Conservation (phyloP, 2,797 vertebrate species). For the Limnodromus scolopaceus region DNA sequence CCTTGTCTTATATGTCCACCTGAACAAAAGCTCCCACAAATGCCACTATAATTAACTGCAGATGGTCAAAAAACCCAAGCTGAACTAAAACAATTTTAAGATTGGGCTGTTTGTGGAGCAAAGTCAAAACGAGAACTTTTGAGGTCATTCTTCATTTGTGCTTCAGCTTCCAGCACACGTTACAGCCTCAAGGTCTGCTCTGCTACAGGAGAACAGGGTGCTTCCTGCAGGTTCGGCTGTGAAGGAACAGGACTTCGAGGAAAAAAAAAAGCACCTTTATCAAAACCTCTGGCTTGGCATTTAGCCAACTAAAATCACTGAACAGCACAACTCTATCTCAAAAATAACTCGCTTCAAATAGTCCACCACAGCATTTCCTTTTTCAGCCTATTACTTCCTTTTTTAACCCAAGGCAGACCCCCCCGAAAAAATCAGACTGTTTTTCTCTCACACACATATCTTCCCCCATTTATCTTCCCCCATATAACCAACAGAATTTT, state of each 20-base stretch:
- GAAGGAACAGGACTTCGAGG: not conserved
- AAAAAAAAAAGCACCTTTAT: not conserved
- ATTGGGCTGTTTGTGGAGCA: not conserved
- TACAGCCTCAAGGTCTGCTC: not conserved
- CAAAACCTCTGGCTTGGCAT: not conserved
- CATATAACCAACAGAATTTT: not conserved
- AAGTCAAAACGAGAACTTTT: not conserved
- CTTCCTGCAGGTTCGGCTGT: not conserved
- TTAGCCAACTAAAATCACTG: not conserved
- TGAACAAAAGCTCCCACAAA: not conserved
- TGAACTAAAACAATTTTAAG: not conserved
- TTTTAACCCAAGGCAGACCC: not conserved
- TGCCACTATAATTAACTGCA: not conserved
- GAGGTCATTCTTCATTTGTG: not conserved
- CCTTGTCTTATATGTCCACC: not conserved
- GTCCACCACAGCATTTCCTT: not conserved
- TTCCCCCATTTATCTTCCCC: not conserved
- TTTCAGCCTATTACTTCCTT: not conserved
- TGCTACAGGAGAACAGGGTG: not conserved
- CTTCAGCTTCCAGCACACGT: not conserved
- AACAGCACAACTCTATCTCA: not conserved
- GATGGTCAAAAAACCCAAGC: not conserved
- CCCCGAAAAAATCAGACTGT: not conserved
- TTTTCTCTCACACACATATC: not conserved
- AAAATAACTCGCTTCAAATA: not conserved